These are phyloP conservation scores for Galerucella calmariensis DNA, from an alignment of 2,888 invertebrate genomes.

Conservation along the genomic window DNA sequence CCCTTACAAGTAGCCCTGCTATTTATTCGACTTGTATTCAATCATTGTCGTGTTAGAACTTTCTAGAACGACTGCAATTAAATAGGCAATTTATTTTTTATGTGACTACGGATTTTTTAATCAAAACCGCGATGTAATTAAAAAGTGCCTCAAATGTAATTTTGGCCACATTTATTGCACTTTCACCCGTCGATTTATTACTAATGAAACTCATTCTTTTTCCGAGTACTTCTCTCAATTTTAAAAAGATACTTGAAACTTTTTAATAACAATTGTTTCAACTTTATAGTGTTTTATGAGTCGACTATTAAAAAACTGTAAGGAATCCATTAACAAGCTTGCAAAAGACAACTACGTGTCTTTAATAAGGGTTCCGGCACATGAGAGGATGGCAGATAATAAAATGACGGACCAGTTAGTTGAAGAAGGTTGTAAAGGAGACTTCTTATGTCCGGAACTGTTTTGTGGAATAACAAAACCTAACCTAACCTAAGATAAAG, in stretches of 20 bases:
- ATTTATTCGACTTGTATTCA: conserved; percentile 47
- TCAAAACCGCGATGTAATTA: conserved; percentile 63
- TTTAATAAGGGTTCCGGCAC: no score
- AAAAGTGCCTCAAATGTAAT: conserved; percentile 60
- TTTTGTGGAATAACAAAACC: no score
- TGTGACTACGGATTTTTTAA: conserved; percentile 64
- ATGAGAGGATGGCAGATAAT: no score
- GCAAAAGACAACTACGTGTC: no score
- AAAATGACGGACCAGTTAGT: no score
- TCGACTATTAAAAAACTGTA: no score
- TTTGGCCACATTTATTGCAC: conserved; percentile 54
- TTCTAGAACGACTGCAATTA: conserved; percentile 57
- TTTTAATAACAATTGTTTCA: background rate
- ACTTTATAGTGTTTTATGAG: no score
- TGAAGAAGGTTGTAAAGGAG: no score
- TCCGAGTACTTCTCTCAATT: conserved; percentile 2
- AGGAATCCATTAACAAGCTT: no score
- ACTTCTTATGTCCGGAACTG: no score
- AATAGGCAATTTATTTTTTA: conserved; percentile 66
- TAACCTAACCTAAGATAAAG: no score
- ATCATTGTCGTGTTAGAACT: conserved; percentile 41
- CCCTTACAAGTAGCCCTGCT: conserved; percentile 60
- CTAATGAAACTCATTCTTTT: conserved; percentile 31
- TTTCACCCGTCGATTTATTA: conserved; percentile 46
- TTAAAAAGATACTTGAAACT: background rate